These are phyloP conservation scores for Platycnemis pennipes DNA, from an alignment of 2,888 invertebrate species.

Conservation along the genomic window DNA sequence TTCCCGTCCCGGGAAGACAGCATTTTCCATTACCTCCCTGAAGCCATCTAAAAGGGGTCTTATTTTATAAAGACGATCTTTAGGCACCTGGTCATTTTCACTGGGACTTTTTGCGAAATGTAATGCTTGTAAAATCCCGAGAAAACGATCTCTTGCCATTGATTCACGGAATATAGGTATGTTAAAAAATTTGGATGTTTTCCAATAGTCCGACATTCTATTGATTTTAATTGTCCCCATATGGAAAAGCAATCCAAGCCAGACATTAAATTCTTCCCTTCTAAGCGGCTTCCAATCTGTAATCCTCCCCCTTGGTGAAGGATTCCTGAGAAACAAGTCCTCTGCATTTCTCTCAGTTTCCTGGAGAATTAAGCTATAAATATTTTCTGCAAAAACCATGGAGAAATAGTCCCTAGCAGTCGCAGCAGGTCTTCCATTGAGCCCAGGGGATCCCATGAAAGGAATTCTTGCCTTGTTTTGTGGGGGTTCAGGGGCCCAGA, in stretches of 20 bases:
- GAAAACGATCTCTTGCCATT: constrained; percentile 28
- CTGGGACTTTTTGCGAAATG: background rate
- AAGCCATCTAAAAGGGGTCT: background rate
- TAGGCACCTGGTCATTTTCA: background rate
- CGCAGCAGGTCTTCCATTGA: background rate
- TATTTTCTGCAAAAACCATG: background rate
- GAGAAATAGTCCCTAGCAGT: background rate
- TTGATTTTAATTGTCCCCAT: background rate
- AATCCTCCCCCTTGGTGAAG: background rate
- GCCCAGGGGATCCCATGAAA: background rate
- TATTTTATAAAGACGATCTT: constrained; percentile 12
- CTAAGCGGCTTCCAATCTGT: background rate
- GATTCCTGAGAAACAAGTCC: background rate
- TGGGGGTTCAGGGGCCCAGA: background rate
- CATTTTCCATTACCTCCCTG: too few relatives aligned
- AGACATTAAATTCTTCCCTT: background rate
- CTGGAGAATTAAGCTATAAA: background rate
- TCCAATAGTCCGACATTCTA: background rate
- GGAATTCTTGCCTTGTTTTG: background rate
- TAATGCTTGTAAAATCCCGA: background rate
- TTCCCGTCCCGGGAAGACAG: too few relatives aligned
- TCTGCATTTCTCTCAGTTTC: background rate
- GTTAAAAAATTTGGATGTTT: background rate
- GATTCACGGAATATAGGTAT: background rate
- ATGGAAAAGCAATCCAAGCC: background rate